phyloP scores from a whole-genome alignment of 2,797 vertebrate species.

The Pagetopsis macropterus region DNA sequence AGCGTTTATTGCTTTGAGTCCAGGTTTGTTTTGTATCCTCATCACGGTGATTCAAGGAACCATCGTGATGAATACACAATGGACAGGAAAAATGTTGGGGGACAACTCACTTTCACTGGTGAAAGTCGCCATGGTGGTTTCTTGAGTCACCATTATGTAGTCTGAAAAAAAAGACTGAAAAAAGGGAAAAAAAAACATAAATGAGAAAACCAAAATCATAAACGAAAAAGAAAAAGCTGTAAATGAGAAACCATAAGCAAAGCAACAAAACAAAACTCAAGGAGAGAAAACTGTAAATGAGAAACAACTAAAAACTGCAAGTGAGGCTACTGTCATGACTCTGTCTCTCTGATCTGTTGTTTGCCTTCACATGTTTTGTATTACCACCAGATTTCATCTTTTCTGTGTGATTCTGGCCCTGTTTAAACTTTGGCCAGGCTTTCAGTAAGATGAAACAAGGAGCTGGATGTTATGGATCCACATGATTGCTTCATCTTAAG shows the following conservation, averaged over 20 bases:
- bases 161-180: conserved; percentile 72
- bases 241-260: conserved; percentile 65
- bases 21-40: conserved; percentile 47
- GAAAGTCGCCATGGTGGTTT: conserved; percentile 72
- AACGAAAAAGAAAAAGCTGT: conserved; percentile 43
- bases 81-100: conserved; percentile 59
- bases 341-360: conserved; percentile 22
- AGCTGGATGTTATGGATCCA: not conserved
- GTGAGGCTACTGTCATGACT: conserved; percentile 47
- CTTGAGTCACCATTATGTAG: conserved; percentile 74
- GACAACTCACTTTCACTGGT: conserved; percentile 71
- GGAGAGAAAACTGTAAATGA: conserved; percentile 46
- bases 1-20: conserved; percentile 17
- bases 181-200: conserved; percentile 65
- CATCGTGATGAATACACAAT: conserved; percentile 63
- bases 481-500: not conserved
- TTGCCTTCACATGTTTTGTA: conserved; percentile 49
- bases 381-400: not conserved
- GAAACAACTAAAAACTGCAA: conserved; percentile 40
- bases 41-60: conserved; percentile 65
- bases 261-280: conserved; percentile 40
- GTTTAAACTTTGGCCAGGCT: conserved; percentile 3
- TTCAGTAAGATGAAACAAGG: conserved; percentile 1
- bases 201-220: conserved; percentile 69
- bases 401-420: not conserved